These are phyloP conservation scores for Pygoscelis antarcticus DNA, from an alignment of 2,113 vertebrate genomes.

Conservation along the genomic window DNA sequence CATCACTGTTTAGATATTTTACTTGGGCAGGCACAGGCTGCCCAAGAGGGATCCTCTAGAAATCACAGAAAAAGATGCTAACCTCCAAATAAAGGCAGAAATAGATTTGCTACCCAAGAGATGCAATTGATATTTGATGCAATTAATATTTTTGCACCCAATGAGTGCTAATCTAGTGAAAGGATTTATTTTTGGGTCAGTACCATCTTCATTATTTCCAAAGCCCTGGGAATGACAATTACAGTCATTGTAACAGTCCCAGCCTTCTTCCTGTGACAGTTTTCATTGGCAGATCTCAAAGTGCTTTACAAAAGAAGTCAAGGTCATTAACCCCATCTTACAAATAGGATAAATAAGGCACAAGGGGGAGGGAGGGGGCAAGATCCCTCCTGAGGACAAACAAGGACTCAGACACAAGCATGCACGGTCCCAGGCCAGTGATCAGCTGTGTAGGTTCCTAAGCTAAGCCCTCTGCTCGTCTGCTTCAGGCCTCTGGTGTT, in stretches of 20 bases:
- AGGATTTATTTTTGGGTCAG: not conserved
- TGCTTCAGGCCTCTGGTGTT: not conserved
- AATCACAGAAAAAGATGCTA: not conserved
- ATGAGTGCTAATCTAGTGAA: not conserved
- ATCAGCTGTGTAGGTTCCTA: not conserved
- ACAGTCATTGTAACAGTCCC: not conserved
- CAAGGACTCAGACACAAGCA: not conserved
- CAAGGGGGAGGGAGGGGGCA: not conserved
- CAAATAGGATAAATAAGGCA: not conserved
- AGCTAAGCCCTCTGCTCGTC: not conserved
- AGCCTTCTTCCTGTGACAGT: not conserved
- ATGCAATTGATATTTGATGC: not conserved
- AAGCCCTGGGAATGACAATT: not conserved
- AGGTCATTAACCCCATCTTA: not conserved
- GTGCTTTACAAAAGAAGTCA: conserved; percentile 2
- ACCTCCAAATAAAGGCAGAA: not conserved
- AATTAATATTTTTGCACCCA: not conserved
- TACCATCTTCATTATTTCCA: not conserved
- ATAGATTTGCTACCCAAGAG: not conserved
- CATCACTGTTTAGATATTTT: not conserved
- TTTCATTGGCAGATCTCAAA: conserved; percentile 3
- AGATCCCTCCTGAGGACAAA: not conserved
- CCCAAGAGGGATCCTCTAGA: not conserved
- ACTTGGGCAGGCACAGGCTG: not conserved
- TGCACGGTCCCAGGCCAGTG: not conserved